Evolutionary conservation across 2,888 invertebrate genomes (phyloP).

Genomic region (Drepanosiphum platanoidis): DNA sequence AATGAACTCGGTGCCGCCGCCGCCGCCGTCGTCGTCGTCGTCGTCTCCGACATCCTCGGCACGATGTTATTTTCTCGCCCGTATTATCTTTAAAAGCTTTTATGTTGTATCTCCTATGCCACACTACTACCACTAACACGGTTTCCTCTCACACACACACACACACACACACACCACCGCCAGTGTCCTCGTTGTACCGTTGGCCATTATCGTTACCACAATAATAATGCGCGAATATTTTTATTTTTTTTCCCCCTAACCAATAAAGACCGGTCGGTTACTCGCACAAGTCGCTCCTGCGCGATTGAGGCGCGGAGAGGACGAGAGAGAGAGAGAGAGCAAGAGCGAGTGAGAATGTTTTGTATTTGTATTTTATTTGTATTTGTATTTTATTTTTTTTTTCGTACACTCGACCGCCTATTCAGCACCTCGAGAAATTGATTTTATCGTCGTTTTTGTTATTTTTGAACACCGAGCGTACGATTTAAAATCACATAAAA

Average conservation of each 20-base stretch:
- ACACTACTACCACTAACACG: not conserved
- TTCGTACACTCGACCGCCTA: not conserved
- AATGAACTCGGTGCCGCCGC: constrained; percentile 25
- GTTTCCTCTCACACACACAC: not conserved
- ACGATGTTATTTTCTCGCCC: constrained; percentile 55
- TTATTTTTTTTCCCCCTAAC: not conserved
- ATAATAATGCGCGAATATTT: not conserved
- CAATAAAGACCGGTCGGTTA: constrained; percentile 2
- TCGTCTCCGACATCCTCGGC: constrained; percentile 37
- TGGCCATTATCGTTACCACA: constrained; percentile 18
- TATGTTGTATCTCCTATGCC: constrained; percentile 16
- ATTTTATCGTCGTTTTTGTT: constrained; percentile 2
- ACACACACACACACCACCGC: not conserved
- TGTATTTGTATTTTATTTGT: not conserved
- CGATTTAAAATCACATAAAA: constrained; percentile 20
- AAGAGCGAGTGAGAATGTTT: not conserved
- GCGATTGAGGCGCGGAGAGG: too few relatives aligned
- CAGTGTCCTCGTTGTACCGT: not conserved
- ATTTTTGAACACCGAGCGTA: not conserved
- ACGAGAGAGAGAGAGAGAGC: not conserved
- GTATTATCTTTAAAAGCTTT: constrained; percentile 60
- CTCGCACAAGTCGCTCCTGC: too few relatives aligned
- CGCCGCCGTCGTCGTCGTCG: too few relatives aligned
- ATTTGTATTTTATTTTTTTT: not conserved
- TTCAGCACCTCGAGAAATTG: not conserved